Evolutionary conservation across 1,140 invertebrate species (phyloP).

Genomic region (Papilio xuthus): DNA sequence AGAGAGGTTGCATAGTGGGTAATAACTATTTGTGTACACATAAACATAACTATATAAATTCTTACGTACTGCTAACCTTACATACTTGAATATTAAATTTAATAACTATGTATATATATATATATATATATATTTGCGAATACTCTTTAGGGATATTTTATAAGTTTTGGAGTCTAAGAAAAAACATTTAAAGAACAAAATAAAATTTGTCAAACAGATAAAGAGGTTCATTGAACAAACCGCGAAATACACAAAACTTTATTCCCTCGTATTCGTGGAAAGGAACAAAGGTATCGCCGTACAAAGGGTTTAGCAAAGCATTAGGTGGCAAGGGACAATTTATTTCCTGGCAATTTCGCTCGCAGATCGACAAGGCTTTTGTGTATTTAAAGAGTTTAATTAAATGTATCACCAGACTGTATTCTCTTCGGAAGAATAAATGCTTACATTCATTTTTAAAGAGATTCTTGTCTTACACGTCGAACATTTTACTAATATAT

Average conservation of each 20-base stretch:
- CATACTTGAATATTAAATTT: no score
- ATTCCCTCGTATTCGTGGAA: constrained; percentile 9
- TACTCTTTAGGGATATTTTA: no score
- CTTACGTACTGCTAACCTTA: no score
- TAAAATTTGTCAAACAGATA: constrained; percentile 13
- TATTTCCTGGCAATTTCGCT: constrained; percentile 24
- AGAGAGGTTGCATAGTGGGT: no score
- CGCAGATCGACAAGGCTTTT: constrained; percentile 25
- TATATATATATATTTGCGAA: no score
- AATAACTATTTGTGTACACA: no score
- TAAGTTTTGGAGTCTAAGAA: no score
- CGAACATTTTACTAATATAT: no score
- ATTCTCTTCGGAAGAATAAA: background rate
- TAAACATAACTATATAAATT: no score
- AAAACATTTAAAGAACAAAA: background rate
- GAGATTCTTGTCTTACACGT: no score
- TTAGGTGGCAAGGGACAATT: constrained; percentile 10
- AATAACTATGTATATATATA: no score
- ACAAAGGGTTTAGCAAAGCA: constrained; percentile 21
- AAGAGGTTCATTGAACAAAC: constrained; percentile 8
- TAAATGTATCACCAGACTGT: constrained; percentile 14
- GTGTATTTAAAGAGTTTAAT: constrained; percentile 17
- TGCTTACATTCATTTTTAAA: background rate
- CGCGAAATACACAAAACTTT: constrained; percentile 3
- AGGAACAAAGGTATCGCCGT: constrained; percentile 19